A percentile compares a stretch with the other conserved stretches of the same genome.
Conservation (phyloP, 2,888 invertebrate species). For the Ptychoptera contaminata region DNA sequence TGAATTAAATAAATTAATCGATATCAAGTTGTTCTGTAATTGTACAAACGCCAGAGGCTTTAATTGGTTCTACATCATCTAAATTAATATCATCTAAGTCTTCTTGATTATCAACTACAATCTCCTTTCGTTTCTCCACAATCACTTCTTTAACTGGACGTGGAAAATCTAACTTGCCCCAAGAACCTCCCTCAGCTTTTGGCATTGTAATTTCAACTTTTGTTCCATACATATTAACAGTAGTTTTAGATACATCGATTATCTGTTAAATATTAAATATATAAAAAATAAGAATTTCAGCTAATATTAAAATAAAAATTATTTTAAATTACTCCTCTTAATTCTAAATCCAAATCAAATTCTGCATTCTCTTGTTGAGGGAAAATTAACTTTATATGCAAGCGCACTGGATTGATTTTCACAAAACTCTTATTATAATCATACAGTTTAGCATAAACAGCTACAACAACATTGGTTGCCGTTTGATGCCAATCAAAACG, state of each 20-base stretch:
- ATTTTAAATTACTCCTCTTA: conserved; percentile 57
- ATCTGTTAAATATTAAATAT: conserved; percentile 40
- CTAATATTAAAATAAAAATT: background rate
- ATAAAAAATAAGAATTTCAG: background rate
- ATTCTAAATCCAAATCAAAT: conserved; percentile 61
- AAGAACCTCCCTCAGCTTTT: conserved; percentile 71
- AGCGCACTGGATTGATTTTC: conserved; percentile 68
- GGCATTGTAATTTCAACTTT: conserved; percentile 87
- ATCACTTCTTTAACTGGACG: conserved; percentile 1
- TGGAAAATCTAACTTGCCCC: conserved; percentile 61
- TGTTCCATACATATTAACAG: conserved; percentile 64
- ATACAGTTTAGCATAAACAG: conserved; percentile 83
- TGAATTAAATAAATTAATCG: background rate
- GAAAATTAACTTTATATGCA: conserved; percentile 60
- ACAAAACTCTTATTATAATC: conserved; percentile 59
- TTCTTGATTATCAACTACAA: conserved; percentile 36
- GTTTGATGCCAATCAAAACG: conserved; percentile 96
- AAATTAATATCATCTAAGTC: conserved; percentile 49
- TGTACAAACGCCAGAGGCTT: conserved; percentile 12
- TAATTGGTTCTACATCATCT: conserved; percentile 43
- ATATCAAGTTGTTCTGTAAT: conserved; percentile 4
- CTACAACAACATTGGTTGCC: conserved; percentile 62
- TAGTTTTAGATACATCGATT: conserved; percentile 52
- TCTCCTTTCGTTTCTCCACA: conserved; percentile 14
- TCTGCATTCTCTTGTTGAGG: conserved; percentile 53